Percentiles rank a stretch among this genome's conserved stretches.
phyloP scores from a whole-genome alignment of 2,797 vertebrate genomes.

The Chelon auratus region DNA sequence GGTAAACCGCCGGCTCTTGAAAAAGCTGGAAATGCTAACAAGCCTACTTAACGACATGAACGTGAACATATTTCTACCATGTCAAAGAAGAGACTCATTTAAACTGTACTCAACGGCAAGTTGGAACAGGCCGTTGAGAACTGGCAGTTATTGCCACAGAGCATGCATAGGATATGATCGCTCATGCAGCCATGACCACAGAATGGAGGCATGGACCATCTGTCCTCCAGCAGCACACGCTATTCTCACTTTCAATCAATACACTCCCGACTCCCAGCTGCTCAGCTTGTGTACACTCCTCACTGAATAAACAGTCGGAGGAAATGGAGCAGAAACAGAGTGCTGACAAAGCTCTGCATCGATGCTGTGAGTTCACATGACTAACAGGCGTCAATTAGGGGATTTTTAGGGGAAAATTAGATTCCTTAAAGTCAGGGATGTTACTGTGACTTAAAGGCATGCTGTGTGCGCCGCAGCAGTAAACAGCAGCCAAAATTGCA shows the following conservation, averaged over 20 bases:
- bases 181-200: slow-evolving; percentile 55
- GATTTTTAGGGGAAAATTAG: slow-evolving; percentile 15
- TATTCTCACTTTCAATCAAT: slow-evolving; percentile 66
- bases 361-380: slow-evolving; percentile 41
- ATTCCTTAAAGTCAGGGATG: slow-evolving; percentile 4
- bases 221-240: slow-evolving; percentile 51
- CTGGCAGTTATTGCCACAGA: slow-evolving; percentile 3
- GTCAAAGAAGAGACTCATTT: not conserved
- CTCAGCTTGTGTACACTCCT: slow-evolving; percentile 59
- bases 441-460: slow-evolving; percentile 27
- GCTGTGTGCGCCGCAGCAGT: slow-evolving; percentile 15
- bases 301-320: slow-evolving; percentile 61
- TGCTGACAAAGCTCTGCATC: slow-evolving; percentile 58
- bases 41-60: slow-evolving; percentile 4
- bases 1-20: not conserved
- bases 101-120: slow-evolving; percentile 10
- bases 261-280: slow-evolving; percentile 57
- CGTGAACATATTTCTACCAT: slow-evolving; percentile 15
- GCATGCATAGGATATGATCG: slow-evolving; percentile 50
- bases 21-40: slow-evolving; percentile 29
- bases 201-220: slow-evolving; percentile 50
- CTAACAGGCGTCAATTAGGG: slow-evolving; percentile 25
- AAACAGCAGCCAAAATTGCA: slow-evolving; percentile 49
- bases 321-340: slow-evolving; percentile 57
- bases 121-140: slow-evolving; percentile 38